Base-by-base conservation (phyloP, 2,113 vertebrate genomes). In the Tragelaphus strepsiceros region DNA sequence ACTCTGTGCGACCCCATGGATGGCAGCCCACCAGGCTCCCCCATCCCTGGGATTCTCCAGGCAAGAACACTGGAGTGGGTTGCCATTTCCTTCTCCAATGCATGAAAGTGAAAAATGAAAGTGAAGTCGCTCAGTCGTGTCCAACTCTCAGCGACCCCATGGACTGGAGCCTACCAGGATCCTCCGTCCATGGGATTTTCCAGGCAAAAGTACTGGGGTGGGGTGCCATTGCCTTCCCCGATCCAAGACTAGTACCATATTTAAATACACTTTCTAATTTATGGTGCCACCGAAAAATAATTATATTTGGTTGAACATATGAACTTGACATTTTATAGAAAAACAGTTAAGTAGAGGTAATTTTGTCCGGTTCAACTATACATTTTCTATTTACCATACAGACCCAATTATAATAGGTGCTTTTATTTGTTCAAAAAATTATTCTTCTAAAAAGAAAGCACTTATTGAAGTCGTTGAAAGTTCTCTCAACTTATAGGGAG, bases 261-360 rank as follows among this genome's bases (percentile, higher is more conserved):
- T 85, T 90, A 82, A 92, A 51, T 92, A 17, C 21, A 83, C 59
- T 92, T 82, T 87, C 82, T 88, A 94, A 94, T 26, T 92, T 43
- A 77, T 49, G 17, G 39, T 81, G 30, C 74, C 26, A 86, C 49
- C 88, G 35, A 77, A 61, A 97, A 86, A 53, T 21, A 85, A 67
- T 5, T 7, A 13, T 56, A 67, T 85, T 56, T 64, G 28, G 21
- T 35, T 81, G 46, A 91, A 77, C 59, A 82, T 54, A 77, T 17
- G 43, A 78, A 96, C 26, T 77, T 90, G 82, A 85, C 4, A 39
- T 59, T 88, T 97, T 90, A 89, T 87, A 80, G 35, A 80, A 53
- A 83, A 91, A 46, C 12, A 71, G 19, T 53, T 90, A 46, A 94
- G 35, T 28, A 87, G 21, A 94, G 88, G 7, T 26, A 39, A 77